These are phyloP conservation scores for Hyposoter dolosus DNA, from an alignment of 2,888 invertebrate genomes.

Conservation along the genomic window DNA sequence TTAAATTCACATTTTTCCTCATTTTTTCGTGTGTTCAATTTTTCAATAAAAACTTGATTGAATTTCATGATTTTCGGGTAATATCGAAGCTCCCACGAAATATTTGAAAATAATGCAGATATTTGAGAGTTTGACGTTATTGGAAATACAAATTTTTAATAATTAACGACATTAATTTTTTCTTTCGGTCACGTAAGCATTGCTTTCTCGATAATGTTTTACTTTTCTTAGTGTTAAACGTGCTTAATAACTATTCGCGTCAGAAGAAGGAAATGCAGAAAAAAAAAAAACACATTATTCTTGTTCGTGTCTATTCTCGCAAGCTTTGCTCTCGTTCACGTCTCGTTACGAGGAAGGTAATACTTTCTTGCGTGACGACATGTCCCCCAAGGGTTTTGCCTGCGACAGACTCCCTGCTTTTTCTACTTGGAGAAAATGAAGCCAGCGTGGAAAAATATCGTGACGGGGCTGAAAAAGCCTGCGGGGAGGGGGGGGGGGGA, in stretches of 20 bases:
- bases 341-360: conserved; percentile 42
- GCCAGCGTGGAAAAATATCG: conserved; percentile 59
- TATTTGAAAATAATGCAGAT: neutral
- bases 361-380: conserved; percentile 65
- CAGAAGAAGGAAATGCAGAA: conserved; percentile 12
- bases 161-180: neutral
- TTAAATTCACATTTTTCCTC: too few relatives aligned
- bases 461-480: neutral
- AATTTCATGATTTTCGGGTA: too few relatives aligned
- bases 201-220: neutral
- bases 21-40: too few relatives aligned
- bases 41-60: too few relatives aligned
- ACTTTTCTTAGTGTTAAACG: conserved; percentile 2
- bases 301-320: conserved; percentile 9
- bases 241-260: neutral
- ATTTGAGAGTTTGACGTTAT: neutral
- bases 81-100: neutral
- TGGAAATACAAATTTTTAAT: neutral
- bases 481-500: conserved; percentile 8
- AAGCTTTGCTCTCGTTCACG: conserved; percentile 15
- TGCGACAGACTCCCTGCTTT: neutral
- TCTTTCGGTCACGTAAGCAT: neutral
- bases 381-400: conserved; percentile 54
- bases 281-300: conserved; percentile 3
- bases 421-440: conserved; percentile 15